phyloP scores from a whole-genome alignment of 2,888 invertebrate genomes.

The Orthosia gothica region DNA sequence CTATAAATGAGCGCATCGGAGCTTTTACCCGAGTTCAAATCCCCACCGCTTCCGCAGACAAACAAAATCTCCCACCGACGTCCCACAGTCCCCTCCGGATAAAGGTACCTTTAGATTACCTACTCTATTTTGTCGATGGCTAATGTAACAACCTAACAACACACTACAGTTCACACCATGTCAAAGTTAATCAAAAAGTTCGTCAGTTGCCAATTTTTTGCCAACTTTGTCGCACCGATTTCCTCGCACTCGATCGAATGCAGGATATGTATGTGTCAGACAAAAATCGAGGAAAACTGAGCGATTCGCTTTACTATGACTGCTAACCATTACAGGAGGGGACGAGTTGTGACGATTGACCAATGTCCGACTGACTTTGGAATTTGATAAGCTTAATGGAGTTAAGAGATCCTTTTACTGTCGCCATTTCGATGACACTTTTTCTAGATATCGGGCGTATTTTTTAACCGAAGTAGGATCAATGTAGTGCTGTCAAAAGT shows the following conservation, averaged over 20 bases:
- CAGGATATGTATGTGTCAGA: neutral
- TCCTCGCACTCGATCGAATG: neutral
- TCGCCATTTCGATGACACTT: neutral
- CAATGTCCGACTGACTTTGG: neutral
- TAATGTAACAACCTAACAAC: constrained; percentile 12
- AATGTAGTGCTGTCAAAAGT: neutral
- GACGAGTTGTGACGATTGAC: neutral
- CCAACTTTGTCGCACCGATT: neutral
- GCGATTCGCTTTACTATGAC: neutral
- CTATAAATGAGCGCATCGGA: constrained; percentile 32
- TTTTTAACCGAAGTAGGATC: neutral
- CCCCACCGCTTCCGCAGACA: constrained; percentile 39
- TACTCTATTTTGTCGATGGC: constrained; percentile 29
- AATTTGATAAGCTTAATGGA: neutral
- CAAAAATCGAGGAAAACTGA: constrained; percentile 7
- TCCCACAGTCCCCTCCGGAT: constrained; percentile 19
- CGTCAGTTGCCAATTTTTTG: constrained; percentile 10
- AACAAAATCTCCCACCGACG: constrained; percentile 41
- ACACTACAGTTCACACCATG: neutral
- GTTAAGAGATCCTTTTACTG: too few relatives aligned
- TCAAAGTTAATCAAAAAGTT: constrained; percentile 32
- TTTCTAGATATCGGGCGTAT: neutral
- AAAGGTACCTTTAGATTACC: constrained; percentile 18
- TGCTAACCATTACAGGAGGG: neutral
- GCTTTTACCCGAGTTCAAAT: constrained; percentile 45